These are phyloP conservation scores for Coleophora deauratella DNA, from an alignment of 2,888 invertebrate genomes.

Conservation along the genomic window DNA sequence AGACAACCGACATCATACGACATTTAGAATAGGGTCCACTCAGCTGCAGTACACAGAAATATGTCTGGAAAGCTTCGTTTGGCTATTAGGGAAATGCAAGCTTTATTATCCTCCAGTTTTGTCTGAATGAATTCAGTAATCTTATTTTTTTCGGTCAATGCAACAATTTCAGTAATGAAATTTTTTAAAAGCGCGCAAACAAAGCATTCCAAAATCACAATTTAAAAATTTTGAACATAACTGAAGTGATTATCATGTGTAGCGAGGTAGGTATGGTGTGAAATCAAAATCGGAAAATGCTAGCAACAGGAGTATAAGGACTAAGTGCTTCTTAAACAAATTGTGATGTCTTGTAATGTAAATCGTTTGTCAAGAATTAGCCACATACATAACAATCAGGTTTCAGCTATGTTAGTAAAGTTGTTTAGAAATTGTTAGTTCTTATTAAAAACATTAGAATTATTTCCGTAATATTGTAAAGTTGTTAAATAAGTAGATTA, in stretches of 20 bases:
- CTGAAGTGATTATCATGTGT: slow-evolving; percentile 68
- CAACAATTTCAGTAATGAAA: no score
- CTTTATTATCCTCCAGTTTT: not conserved
- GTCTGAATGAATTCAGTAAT: not conserved
- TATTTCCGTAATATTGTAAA: no score
- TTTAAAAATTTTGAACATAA: slow-evolving; percentile 41
- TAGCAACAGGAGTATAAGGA: slow-evolving; percentile 4
- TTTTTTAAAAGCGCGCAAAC: slow-evolving; percentile 20
- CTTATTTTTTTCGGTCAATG: no score
- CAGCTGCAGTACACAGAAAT: slow-evolving; percentile 7
- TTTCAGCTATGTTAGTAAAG: slow-evolving; percentile 57
- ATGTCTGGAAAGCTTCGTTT: not conserved
- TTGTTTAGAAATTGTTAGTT: no score
- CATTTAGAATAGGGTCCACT: slow-evolving; percentile 44
- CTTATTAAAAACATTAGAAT: no score
- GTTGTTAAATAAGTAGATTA: no score
- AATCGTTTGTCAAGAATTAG: slow-evolving; percentile 61
- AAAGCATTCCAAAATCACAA: slow-evolving; percentile 33
- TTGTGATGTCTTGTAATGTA: no score
- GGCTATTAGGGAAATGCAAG: no score
- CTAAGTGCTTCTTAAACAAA: slow-evolving; percentile 5
- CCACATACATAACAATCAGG: slow-evolving; percentile 67
- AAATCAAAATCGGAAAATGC: slow-evolving; percentile 7
- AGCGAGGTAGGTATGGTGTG: slow-evolving; percentile 25
- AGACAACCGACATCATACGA: slow-evolving; percentile 69